Conservation (phyloP, 2,113 vertebrate genomes). For the Odontophorus gujanensis region DNA sequence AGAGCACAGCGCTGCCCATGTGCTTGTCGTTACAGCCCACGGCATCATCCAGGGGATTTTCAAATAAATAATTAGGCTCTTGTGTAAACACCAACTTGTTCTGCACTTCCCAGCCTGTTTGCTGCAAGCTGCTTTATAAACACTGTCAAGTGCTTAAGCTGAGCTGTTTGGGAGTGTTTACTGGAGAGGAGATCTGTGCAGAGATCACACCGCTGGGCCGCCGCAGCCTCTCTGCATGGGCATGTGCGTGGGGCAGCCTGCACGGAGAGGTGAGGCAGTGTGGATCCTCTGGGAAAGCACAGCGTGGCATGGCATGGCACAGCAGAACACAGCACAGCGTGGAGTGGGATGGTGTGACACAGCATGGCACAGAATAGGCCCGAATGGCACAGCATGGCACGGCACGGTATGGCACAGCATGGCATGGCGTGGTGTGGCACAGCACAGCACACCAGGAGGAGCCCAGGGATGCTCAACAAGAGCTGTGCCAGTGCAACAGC, state of each 20-base stretch:
- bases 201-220: not conserved
- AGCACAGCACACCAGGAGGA: accelerated
- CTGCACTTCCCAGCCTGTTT: constrained; percentile 55
- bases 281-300: accelerated
- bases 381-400: accelerated
- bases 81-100: constrained; percentile 60
- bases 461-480: accelerated
- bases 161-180: constrained; percentile 59
- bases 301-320: accelerated
- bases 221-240: not conserved
- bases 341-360: no score
- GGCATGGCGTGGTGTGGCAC: not conserved
- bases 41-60: constrained; percentile 28
- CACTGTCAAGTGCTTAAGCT: constrained; percentile 73
- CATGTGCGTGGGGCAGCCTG: accelerated
- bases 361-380: no score
- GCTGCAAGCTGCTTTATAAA: constrained; percentile 56
- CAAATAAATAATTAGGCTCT: constrained; percentile 69
- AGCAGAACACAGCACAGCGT: accelerated
- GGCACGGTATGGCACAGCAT: accelerated
- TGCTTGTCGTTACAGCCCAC: constrained; percentile 49
- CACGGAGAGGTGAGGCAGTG: accelerated
- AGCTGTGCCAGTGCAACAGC: accelerated
- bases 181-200: accelerated
- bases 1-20: constrained; percentile 20